Conservation (phyloP, 53 echinoderm and acorn worm genomes). For the Zoroaster sp. region DNA sequence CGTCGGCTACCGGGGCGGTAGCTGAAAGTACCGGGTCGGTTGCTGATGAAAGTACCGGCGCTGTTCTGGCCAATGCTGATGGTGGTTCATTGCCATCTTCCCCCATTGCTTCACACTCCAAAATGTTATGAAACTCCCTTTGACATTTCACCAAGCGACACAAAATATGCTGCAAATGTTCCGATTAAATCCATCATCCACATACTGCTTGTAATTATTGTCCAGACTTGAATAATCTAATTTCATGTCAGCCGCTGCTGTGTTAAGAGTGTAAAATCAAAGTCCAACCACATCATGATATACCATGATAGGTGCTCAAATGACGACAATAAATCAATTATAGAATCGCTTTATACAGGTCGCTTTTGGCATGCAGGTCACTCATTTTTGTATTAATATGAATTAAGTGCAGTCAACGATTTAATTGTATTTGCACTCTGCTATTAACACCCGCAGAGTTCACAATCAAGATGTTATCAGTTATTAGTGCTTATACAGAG, state of each 20-base stretch:
- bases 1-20: not conserved
- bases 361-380: not conserved
- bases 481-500: not conserved
- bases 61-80: not conserved
- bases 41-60: not conserved
- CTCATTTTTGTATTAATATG: not conserved
- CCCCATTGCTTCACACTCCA: not conserved
- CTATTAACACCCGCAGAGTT: not conserved
- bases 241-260: not conserved
- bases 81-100: not conserved
- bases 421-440: not conserved
- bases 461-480: not conserved
- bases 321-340: slow-evolving; percentile 9
- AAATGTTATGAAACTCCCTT: not conserved
- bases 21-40: not conserved
- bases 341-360: not conserved
- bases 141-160: not conserved
- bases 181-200: not conserved
- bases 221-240: not conserved
- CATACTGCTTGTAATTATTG: not conserved
- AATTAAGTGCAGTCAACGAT: not conserved
- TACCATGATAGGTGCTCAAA: not conserved
- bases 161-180: no score
- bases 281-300: not conserved
- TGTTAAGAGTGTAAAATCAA: slow-evolving; percentile 15